phyloP scores from a whole-genome alignment of 2,113 vertebrate species.

The Alectura lathami region DNA sequence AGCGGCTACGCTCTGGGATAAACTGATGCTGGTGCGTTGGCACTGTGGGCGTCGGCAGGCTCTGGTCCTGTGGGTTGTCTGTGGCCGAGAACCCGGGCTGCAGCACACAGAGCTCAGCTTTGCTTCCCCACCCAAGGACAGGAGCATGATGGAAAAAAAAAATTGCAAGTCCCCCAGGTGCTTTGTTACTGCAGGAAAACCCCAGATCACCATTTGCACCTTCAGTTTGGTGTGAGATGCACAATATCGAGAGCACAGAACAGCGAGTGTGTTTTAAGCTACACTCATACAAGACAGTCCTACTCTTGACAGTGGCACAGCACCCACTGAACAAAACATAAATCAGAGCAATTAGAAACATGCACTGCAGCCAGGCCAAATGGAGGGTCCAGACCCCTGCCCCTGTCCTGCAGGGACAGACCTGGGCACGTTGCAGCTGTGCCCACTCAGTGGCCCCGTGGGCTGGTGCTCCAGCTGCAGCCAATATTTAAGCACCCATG shows the following conservation, averaged over 20 bases:
- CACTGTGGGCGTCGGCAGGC: not conserved
- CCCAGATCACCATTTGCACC: not conserved
- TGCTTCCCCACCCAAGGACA: not conserved
- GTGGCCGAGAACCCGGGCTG: too few species aligned
- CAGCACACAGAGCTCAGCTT: too few species aligned
- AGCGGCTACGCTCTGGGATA: fast-evolving
- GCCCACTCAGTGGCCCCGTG: not conserved
- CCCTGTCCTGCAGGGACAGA: not conserved
- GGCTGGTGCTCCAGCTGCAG: not conserved
- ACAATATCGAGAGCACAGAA: fast-evolving
- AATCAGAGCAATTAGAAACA: too few species aligned
- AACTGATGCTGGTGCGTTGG: not conserved
- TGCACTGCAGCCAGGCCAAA: fast-evolving
- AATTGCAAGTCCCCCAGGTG: not conserved
- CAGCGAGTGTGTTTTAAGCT: not conserved
- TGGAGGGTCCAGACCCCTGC: not conserved
- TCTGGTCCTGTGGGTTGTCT: not conserved
- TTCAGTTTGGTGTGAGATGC: not conserved
- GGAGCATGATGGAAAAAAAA: too few species aligned
- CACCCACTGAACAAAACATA: not conserved
- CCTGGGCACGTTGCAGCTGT: fast-evolving
- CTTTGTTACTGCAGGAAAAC: not conserved
- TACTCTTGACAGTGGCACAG: fast-evolving
- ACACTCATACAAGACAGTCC: fast-evolving
- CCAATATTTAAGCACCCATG: too few species aligned